phyloP scores from a whole-genome alignment of 2,888 invertebrate species.

The Coecobrya sp. region DNA sequence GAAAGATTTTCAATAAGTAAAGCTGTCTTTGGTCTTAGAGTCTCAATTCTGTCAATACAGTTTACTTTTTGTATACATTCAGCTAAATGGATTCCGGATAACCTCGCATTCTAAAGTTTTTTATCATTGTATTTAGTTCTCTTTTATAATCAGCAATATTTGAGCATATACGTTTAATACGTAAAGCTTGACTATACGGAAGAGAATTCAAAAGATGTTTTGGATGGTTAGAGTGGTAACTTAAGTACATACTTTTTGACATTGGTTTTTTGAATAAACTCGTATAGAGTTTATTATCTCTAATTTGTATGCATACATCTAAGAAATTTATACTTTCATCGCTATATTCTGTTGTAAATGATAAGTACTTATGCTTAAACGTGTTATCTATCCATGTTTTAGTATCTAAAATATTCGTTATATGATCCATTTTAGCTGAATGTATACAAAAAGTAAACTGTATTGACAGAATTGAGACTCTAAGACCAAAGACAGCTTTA shows the following conservation, averaged over 20 bases:
- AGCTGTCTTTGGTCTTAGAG: no score
- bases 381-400: background rate
- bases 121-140: background rate
- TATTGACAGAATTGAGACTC: no score
- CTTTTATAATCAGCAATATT: background rate
- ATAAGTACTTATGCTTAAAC: background rate
- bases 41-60: no score
- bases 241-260: slow-evolving; percentile 50
- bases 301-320: slow-evolving; percentile 24
- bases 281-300: background rate
- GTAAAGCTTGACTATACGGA: slow-evolving; percentile 39
- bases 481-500: no score
- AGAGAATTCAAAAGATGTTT: slow-evolving; percentile 35
- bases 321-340: background rate
- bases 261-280: slow-evolving; percentile 57
- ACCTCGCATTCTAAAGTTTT: background rate
- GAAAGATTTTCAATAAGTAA: no score
- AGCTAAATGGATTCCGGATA: background rate
- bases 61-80: background rate
- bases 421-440: no score
- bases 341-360: background rate
- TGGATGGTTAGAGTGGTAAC: slow-evolving; percentile 50
- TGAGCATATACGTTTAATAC: slow-evolving; percentile 36
- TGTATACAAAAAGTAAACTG: no score
- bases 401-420: no score